Percentiles rank a stretch among this genome's conserved stretches.
Evolutionary conservation across 2,113 vertebrate species (phyloP).

Genomic region (Chaenogobius annularis): DNA sequence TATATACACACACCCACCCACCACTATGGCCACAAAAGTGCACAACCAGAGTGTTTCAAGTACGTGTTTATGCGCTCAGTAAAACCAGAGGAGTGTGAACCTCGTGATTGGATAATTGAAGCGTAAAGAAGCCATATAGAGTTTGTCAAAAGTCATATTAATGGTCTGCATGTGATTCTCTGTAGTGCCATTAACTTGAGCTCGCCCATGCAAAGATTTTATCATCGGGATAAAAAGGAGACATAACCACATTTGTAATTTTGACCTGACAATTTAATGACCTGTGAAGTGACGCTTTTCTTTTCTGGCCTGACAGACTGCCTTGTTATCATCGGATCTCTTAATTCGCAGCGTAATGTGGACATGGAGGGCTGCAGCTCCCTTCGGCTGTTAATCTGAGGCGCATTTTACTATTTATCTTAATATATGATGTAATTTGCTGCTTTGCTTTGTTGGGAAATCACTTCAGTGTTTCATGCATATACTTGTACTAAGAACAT

Average conservation of each 20-base stretch:
- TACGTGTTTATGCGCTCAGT: slow-evolving; percentile 47
- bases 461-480: neutral
- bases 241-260: slow-evolving; percentile 23
- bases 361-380: slow-evolving; percentile 14
- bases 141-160: slow-evolving; percentile 58
- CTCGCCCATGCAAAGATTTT: slow-evolving; percentile 36
- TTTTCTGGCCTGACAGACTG: slow-evolving; percentile 1
- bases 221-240: slow-evolving; percentile 18
- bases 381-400: neutral
- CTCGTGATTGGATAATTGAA: slow-evolving; percentile 64
- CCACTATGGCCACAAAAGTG: slow-evolving; percentile 8
- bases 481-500: neutral
- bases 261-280: slow-evolving; percentile 38
- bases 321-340: slow-evolving; percentile 2
- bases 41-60: slow-evolving; percentile 25
- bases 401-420: neutral
- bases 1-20: slow-evolving; percentile 23
- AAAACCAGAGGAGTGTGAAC: slow-evolving; percentile 40
- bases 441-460: neutral
- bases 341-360: slow-evolving; percentile 6
- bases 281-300: slow-evolving; percentile 19
- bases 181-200: slow-evolving; percentile 48
- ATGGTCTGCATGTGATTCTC: slow-evolving; percentile 36
- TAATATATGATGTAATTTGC: neutral
- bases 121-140: slow-evolving; percentile 56